Base-by-base conservation (phyloP, 2,888 invertebrate species). In the Chrysopilus asiliformis region DNA sequence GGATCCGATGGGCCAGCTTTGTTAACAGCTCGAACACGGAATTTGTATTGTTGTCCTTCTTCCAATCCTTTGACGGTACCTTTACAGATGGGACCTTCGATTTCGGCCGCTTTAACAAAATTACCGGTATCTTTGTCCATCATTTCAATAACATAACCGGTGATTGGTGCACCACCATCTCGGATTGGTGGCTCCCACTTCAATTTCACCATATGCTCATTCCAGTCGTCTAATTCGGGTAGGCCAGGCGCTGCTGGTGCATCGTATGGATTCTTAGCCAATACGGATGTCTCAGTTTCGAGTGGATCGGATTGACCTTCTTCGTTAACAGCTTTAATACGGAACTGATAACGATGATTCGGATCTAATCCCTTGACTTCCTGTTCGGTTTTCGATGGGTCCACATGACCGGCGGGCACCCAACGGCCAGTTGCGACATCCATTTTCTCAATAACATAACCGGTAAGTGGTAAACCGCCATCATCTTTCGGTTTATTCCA, bases 181-280 rank as follows among this genome's bases (percentile, higher is more conserved):
- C 85, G 73, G 31, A 85, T 78, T 0, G 91, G 91, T 10, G 79
- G 79, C 47, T 87, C 84, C 91, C 91, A 91, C 56, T 86, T 86
- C 1, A 91, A 67, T 57, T 89, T 87, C 1, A 83, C 89, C 45
- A 81, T 83, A 56, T 85, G 83, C 60, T 90, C 90, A 50, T 86
- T 83, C 79, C 84, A 91, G 61, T 91, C 91, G 43, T 79, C 74
- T 35, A 90, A 79, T 58, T 89, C 87, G 2, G 90, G 91, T 24
- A 90, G 65, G n/a, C 90, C 90, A 39, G 90, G 90, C 2, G 87
- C 74, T 2, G 83, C 78, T 7, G 91, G 80, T 34, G 81, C 71
- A 60, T 90, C 95, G 65, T 78, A 98, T 14, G 98, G 97, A 74
- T 98, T 97, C 68, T 98, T 98, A 36, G 98, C 97, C 9, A 93